Evolutionary conservation across 2,113 vertebrate species (phyloP).

Genomic region (Myrmecobius fasciatus): DNA sequence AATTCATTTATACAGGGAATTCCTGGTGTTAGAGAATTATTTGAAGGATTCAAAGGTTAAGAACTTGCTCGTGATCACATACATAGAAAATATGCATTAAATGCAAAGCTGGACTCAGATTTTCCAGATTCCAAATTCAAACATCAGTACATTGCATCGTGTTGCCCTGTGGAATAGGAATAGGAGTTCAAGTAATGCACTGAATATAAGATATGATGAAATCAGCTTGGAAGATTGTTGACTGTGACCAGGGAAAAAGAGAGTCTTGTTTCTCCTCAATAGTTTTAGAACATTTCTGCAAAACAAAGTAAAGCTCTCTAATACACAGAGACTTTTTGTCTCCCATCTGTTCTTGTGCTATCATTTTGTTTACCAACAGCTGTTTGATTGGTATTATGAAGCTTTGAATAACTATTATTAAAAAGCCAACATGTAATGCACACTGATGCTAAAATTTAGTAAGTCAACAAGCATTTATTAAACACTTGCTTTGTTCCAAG

Average conservation of each 20-base stretch:
- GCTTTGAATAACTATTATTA: conserved; percentile 23
- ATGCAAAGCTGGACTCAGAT: not conserved
- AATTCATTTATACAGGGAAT: not conserved
- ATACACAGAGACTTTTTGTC: conserved; percentile 3
- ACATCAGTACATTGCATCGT: not conserved
- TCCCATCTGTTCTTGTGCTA: conserved; percentile 49
- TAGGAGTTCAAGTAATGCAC: not conserved
- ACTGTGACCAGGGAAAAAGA: not conserved
- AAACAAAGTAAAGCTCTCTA: conserved; percentile 10
- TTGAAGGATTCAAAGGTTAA: not conserved
- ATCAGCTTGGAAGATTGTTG: not conserved
- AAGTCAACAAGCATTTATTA: not conserved
- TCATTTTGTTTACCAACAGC: conserved; percentile 45
- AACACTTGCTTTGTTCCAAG: not conserved
- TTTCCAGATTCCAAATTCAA: not conserved
- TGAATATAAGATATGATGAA: not conserved
- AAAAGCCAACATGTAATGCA: conserved; percentile 14
- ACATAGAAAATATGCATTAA: not conserved
- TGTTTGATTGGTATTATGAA: conserved; percentile 47
- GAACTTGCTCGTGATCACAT: not conserved
- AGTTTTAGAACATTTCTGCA: not conserved
- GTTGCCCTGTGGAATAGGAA: not conserved
- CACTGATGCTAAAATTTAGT: not conserved
- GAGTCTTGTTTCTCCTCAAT: fast-evolving
- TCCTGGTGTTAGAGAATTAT: not conserved